Evolutionary conservation across 2,113 vertebrate genomes (phyloP), one percentile per base, ranked within the genome.

Genomic region (Oreochromis spilurus): DNA sequence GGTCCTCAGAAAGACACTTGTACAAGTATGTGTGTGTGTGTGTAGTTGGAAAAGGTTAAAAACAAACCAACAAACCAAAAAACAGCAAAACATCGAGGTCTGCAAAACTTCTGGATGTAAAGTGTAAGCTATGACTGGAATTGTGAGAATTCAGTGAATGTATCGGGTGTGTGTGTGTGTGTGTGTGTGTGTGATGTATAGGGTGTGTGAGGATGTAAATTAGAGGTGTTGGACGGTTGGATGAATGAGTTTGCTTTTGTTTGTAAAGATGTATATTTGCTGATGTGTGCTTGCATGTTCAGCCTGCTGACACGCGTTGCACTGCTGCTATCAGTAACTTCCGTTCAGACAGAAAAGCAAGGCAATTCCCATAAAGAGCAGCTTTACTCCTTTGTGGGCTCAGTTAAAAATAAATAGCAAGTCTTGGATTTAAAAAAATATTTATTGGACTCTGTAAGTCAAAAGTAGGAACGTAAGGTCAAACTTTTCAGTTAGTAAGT

Each of bases 261-360:
- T 65, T 36, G 60, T 82, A 24, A 78, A 48, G 45, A 53, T 62
- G 29, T 48, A n/a, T 77, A 4, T 82, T 50, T 55, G 29, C 50
- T 77, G 21, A 4, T 31, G 72, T 21, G 48, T 75, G 54, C 34
- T 60, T 72, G 75, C 48, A 2, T 48, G 24, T 83, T 58, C 43
- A 40, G 48, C 54, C 34, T 75, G 43, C 14, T 24, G 54, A 31
- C 12, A 5, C 6, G 8, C 36, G 50, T 85, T 58, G 31, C 62
- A 83, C 85, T 62, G 53, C 81, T 84, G 81, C 62, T 7, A 43
- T 89, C 85, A 92, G 87, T 83, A 84, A 45, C 45, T 53, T 81
- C 31, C 38, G 48, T 75, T 52, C 81, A 4, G 82, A 88, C 45
- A 38, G 6, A 29, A 12, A 26, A 79, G 82, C 79, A 38, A 80